phyloP scores from a whole-genome alignment of 2,888 invertebrate genomes.

The Pristionchus arcanus region DNA sequence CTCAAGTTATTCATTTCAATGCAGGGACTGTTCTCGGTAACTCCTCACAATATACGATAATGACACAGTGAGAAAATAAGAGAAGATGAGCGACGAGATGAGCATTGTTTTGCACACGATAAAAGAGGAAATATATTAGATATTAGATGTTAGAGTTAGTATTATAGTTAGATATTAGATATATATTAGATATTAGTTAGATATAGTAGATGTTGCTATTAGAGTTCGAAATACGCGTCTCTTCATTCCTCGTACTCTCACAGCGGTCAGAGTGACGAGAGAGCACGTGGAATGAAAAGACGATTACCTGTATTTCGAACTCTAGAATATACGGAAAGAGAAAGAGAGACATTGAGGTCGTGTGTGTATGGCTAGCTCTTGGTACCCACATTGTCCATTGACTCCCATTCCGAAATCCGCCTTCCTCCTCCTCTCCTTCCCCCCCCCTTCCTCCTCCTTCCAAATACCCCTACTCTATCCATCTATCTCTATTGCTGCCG shows the following conservation, averaged over 20 bases:
- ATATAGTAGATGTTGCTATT: too few species aligned
- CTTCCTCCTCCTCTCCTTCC: not conserved
- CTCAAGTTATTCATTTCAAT: not conserved
- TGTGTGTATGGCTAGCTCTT: not conserved
- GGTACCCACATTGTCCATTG: slow-evolving; percentile 46
- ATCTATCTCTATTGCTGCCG: slow-evolving; percentile 49
- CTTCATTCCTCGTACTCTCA: too few species aligned
- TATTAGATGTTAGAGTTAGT: too few species aligned
- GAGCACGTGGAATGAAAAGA: too few species aligned
- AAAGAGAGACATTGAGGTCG: not conserved
- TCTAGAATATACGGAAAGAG: too few species aligned
- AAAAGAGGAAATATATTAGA: too few species aligned
- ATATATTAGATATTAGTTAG: too few species aligned
- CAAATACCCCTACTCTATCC: slow-evolving; percentile 51
- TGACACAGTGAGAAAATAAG: not conserved
- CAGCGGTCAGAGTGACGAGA: too few species aligned
- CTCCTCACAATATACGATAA: not conserved
- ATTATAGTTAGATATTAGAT: too few species aligned
- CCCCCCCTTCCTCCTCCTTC: not conserved
- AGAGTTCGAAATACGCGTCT: too few species aligned
- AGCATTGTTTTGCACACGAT: not conserved
- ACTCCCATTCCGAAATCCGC: slow-evolving; percentile 46
- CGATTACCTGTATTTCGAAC: too few species aligned
- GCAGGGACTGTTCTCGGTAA: not conserved
- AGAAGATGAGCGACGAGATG: not conserved